Evolutionary conservation across 2,888 invertebrate genomes (phyloP).

Genomic region (Protophormia terraenovae): DNA sequence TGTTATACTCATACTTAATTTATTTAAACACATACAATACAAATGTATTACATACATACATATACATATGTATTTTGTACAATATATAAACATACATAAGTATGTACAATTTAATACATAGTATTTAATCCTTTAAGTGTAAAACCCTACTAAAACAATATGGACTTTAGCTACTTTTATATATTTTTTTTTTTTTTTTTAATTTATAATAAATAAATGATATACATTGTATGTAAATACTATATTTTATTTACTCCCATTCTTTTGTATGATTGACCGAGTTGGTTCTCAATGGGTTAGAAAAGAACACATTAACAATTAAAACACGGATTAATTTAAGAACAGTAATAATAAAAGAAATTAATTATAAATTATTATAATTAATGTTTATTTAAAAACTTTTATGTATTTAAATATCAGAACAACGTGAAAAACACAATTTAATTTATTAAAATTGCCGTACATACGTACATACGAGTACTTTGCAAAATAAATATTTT

Average conservation of each 20-base stretch:
- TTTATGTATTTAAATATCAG: slow-evolving; percentile 1
- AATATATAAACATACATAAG: not conserved
- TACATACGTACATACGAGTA: not conserved
- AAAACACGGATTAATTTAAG: slow-evolving; percentile 11
- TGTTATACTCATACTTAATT: slow-evolving; percentile 27
- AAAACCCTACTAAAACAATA: too few relatives aligned
- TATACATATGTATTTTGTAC: not conserved
- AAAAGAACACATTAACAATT: not conserved
- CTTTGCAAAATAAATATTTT: not conserved
- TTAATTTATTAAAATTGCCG: slow-evolving; percentile 43
- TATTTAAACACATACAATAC: slow-evolving; percentile 6
- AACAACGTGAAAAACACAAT: slow-evolving; percentile 5
- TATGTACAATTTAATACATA: not conserved
- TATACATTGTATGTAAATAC: too few relatives aligned
- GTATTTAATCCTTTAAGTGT: too few relatives aligned
- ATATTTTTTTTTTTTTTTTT: too few relatives aligned
- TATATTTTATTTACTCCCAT: too few relatives aligned
- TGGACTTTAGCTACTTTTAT: too few relatives aligned
- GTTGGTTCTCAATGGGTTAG: not conserved
- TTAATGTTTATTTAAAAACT: slow-evolving; percentile 16
- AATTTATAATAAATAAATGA: too few relatives aligned
- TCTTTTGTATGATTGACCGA: too few relatives aligned
- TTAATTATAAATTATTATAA: slow-evolving; percentile 29
- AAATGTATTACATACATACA: not conserved
- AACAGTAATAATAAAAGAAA: slow-evolving; percentile 2